A percentile compares a stretch with the other conserved stretches of the same genome.
Conservation (phyloP, 2,797 vertebrate genomes). For the Chloroceryle amazona region DNA sequence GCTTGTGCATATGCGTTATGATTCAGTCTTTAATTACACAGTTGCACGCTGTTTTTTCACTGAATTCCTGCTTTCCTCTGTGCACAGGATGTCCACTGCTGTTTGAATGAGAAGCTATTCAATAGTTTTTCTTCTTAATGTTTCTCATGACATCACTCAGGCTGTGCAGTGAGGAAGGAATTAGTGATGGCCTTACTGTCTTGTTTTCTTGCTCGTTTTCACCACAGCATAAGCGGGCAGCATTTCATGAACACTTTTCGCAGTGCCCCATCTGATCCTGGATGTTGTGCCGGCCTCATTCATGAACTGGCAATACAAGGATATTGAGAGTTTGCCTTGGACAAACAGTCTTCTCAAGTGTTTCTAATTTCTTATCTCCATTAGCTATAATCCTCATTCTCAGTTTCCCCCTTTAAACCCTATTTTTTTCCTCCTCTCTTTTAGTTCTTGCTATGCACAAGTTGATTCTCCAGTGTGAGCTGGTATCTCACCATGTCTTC, state of each 20-base stretch:
- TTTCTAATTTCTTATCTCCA: not conserved
- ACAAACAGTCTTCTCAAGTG: not conserved
- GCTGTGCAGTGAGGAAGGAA: not conserved
- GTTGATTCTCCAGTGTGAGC: not conserved
- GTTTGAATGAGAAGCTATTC: not conserved
- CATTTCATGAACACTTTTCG: not conserved
- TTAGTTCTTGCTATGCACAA: not conserved
- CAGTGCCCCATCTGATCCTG: not conserved
- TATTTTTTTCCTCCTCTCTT: not conserved
- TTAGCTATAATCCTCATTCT: not conserved
- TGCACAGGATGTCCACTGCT: not conserved
- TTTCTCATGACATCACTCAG: not conserved
- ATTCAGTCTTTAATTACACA: slow-evolving; percentile 21
- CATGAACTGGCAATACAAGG: not conserved
- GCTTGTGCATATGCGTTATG: not conserved
- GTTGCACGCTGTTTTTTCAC: not conserved
- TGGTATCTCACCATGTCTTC: not conserved
- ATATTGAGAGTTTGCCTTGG: not conserved
- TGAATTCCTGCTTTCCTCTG: not conserved
- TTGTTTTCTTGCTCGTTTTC: not conserved
- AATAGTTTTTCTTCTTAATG: not conserved
- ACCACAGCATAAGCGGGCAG: not conserved
- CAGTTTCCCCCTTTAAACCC: not conserved
- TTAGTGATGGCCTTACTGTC: not conserved
- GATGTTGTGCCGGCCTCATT: not conserved